Evolutionary conservation across 1,140 invertebrate species (phyloP), one percentile per base, ranked within the genome.

Genomic region (Euglossa dilemma): DNA sequence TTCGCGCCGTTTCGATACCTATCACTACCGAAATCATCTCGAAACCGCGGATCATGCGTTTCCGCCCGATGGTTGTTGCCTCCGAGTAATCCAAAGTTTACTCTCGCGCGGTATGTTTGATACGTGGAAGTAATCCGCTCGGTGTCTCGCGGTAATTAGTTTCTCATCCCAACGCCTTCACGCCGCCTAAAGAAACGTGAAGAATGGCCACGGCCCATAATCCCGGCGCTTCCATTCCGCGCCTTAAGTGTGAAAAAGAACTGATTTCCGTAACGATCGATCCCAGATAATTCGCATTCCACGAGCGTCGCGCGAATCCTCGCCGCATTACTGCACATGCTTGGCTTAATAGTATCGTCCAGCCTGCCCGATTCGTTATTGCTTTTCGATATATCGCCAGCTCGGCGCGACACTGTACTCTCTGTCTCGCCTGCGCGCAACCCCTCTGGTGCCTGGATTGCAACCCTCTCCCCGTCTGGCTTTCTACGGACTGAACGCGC

Each of bases 381-480:
- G 87, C 79, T 85, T 88, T 87, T 83, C 86, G 86, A 88, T 85
- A 88, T 83, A 87, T 85, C 77, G 74, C 54, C 47, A 54, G 73
- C 83, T 67, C 59, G 43, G 57, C 57, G 61, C 20, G 20, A 25
- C 25, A 5, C 23, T 2, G 25, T 16, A 16, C 25, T 20, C 28
- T 20, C 18, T n/a, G 59, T 11, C 16, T 28, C 23, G 14, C 59
- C 25, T 9, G 11, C 25, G 36, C 14, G n/a, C 66, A 20, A 25
- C 20, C 69, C 45, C 25, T 52, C 7, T n/a, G 7, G 8, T n/a
- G n/a, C 18, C 6, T 12, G 36, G 64, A 57, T 12, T 11, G 23
- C 63, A 25, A 64, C 70, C 57, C 52, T 80, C 18, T n/a, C n/a
- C n/a, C 47, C 28, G 23, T 56, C 56, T 67, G 61, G 61, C 64